Conservation (phyloP, 1,140 invertebrate genomes). For the Saxidomus purpurata region DNA sequence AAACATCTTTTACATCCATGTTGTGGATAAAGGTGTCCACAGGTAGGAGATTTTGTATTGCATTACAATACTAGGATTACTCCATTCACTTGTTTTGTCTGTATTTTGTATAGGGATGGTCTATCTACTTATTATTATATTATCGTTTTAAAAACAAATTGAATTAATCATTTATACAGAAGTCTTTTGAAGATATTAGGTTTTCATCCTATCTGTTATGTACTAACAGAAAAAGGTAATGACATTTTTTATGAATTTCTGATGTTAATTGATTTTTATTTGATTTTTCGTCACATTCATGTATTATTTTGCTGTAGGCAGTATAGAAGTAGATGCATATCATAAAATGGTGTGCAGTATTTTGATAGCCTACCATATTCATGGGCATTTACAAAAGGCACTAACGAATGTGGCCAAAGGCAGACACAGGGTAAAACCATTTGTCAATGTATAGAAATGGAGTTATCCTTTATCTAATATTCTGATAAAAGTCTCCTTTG, state of each 20-base stretch:
- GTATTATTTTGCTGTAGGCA: background rate
- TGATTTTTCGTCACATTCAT: background rate
- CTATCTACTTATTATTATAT: too few relatives aligned
- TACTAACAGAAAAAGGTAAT: background rate
- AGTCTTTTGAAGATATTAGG: too few relatives aligned
- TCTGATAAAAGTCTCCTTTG: background rate
- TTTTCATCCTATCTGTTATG: too few relatives aligned
- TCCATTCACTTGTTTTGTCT: too few relatives aligned
- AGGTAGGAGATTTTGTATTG: too few relatives aligned
- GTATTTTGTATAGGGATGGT: too few relatives aligned
- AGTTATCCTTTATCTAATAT: too few relatives aligned
- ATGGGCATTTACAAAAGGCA: background rate
- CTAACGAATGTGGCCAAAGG: background rate
- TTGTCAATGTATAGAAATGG: background rate
- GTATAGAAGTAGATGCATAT: background rate
- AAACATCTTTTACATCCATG: too few relatives aligned
- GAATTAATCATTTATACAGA: too few relatives aligned
- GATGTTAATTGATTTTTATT: constrained; percentile 15
- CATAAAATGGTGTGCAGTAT: background rate
- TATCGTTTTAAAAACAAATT: too few relatives aligned
- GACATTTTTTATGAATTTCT: background rate
- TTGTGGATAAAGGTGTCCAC: too few relatives aligned
- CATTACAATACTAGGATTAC: too few relatives aligned
- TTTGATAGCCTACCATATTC: background rate
- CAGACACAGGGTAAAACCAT: background rate